Base-by-base conservation (phyloP, 2,113 vertebrate species). In the Nettapus auritus region DNA sequence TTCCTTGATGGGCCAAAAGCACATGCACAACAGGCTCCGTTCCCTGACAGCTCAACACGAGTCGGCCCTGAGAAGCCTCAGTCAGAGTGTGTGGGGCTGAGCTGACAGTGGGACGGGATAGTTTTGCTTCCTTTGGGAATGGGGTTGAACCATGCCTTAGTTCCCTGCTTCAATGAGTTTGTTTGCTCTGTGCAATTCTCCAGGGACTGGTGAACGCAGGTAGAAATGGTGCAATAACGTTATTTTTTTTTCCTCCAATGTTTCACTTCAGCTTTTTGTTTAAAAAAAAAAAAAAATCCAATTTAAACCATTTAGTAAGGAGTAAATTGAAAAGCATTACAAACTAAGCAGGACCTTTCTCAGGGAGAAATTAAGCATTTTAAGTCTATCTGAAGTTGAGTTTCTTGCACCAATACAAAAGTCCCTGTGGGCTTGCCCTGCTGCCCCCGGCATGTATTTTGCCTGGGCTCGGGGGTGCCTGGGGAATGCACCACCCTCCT, bases 41-140 rank as follows among this genome's bases (percentile, higher is more conserved):
- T 13, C 0, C 34, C 29, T 42, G 1, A 9, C 46, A 28, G 3
- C 3, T 31, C 13, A 2, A 7, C 13, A 0, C 0, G 1, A 16
- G 16, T 44, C 42, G 8, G 3, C 36, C 0, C 4, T 0, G 0
- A 4, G 21, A 6, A 63, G 44, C 6, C 74, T 38, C 59, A 0
- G 1, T 2, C 16, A 3, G 3, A 25, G 48, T 3, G 2, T 1
- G 36, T 6, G 5, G 34, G 0, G n/a, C 50, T 25, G 23, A 22
- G 0, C 20, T 0, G 4, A 28, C 29, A 29, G 48, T 4, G 2
- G 44, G 42, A n/a, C 48, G 48, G 50, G 73, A 26, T n/a, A 46
- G 52, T n/a, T 74, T 7, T n/a, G 66, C 77, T 29, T 16, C 11
- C 59, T 19, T 13, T 0, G 52, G 28, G 8, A 25, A 8, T 29